Evolutionary conservation across 2,888 invertebrate genomes (phyloP).

Genomic region (Aphidoletes aphidimyza): DNA sequence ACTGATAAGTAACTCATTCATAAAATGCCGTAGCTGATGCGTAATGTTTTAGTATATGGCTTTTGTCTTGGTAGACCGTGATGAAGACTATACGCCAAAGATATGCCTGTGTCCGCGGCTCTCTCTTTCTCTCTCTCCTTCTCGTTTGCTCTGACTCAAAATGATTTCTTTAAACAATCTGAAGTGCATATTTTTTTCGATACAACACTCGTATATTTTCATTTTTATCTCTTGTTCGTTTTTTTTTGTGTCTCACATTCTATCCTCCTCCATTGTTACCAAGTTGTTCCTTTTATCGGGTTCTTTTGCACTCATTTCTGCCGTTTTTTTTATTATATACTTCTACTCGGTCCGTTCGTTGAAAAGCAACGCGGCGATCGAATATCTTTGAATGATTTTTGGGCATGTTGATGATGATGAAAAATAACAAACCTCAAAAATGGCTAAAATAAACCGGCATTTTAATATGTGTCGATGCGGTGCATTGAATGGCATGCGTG

Average conservation of each 20-base stretch:
- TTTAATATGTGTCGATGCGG: conserved; percentile 30
- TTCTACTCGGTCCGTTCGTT: not conserved
- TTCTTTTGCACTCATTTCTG: not conserved
- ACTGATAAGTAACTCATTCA: conserved; percentile 42
- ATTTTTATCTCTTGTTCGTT: not conserved
- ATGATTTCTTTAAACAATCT: not conserved
- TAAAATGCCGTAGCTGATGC: not conserved
- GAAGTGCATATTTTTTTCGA: not conserved
- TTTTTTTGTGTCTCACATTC: too few species aligned
- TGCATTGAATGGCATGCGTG: conserved; percentile 16
- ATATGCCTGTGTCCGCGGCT: too few species aligned
- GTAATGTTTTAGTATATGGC: not conserved
- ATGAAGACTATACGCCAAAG: too few species aligned
- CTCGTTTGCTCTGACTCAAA: too few species aligned
- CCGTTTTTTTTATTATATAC: conserved; percentile 18
- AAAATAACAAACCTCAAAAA: conserved; percentile 15
- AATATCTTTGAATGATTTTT: conserved; percentile 1
- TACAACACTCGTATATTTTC: conserved; percentile 26
- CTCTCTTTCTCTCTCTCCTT: not conserved
- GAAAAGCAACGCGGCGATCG: not conserved
- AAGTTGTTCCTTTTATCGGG: not conserved
- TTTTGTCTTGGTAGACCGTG: conserved; percentile 7
- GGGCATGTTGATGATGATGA: not conserved
- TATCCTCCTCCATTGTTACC: not conserved
- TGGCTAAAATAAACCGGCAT: not conserved